Conservation (phyloP, 1,140 invertebrate species). For the Drosophila biarmipes region DNA sequence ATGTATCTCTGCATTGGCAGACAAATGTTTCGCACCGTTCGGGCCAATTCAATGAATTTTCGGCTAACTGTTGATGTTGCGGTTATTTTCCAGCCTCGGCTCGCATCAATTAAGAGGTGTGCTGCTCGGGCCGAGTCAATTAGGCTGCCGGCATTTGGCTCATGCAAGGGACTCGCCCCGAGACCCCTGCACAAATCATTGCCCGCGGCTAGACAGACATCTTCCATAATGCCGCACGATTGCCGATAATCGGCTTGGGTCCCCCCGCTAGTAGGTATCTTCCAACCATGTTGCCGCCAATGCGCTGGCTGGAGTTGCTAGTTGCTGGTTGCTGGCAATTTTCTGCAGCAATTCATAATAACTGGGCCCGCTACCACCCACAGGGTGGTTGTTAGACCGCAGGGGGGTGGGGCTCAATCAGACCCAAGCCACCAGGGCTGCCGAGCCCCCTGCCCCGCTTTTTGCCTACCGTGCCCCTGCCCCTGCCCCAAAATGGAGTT, state of each 20-base stretch:
- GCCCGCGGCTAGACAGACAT: conserved; percentile 48
- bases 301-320: conserved; percentile 28
- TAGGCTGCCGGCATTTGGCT: conserved; percentile 48
- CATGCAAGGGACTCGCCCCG: conserved; percentile 11
- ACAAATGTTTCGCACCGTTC: conserved; percentile 44
- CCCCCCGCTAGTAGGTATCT: neutral
- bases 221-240: conserved; percentile 61
- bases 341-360: conserved; percentile 81
- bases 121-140: conserved; percentile 66
- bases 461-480: neutral
- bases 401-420: conserved; percentile 46
- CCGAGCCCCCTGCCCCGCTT: conserved; percentile 10
- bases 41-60: conserved; percentile 58
- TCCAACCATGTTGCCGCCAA: conserved; percentile 49
- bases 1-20: conserved; percentile 18
- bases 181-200: conserved; percentile 2
- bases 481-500: conserved; percentile 35
- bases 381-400: conserved; percentile 70
- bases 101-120: conserved; percentile 73
- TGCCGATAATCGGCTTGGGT: conserved; percentile 47
- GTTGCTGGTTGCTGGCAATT: conserved; percentile 54
- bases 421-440: conserved; percentile 47
- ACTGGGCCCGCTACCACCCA: conserved; percentile 76
- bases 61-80: conserved; percentile 75
- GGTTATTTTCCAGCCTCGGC: conserved; percentile 44